phyloP scores from a whole-genome alignment of 2,888 invertebrate genomes.

The Hyppa rectilinea region DNA sequence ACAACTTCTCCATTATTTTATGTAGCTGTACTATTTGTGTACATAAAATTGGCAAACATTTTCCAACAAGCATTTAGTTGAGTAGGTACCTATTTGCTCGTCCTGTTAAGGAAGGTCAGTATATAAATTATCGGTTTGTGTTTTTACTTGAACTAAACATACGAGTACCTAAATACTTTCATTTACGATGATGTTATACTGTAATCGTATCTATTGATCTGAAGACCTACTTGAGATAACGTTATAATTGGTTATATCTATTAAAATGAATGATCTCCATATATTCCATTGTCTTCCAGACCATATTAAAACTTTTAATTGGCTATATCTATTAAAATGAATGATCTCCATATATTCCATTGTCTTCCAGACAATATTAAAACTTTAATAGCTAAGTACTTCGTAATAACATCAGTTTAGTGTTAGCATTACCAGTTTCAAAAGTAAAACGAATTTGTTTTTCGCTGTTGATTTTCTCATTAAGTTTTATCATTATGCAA shows the following conservation, averaged over 20 bases:
- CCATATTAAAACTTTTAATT: neutral
- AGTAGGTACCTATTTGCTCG: neutral
- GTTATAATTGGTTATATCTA: neutral
- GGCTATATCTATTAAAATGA: constrained; percentile 2
- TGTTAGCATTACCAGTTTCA: constrained; percentile 11
- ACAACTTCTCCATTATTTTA: no score
- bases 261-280: neutral
- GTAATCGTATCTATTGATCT: neutral
- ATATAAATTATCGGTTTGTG: neutral
- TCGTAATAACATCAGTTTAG: neutral
- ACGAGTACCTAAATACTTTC: neutral
- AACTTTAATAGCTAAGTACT: neutral
- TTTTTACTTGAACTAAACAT: neutral
- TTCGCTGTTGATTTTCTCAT: constrained; percentile 8
- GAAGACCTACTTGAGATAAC: neutral
- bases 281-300: neutral
- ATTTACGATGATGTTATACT: neutral
- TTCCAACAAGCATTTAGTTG: neutral
- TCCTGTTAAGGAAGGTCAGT: constrained; percentile 10
- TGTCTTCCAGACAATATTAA: neutral
- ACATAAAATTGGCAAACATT: neutral
- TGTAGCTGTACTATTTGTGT: no score
- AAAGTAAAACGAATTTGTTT: constrained; percentile 16
- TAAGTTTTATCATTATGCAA: constrained; percentile 4
- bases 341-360: neutral